Evolutionary conservation across 1,140 invertebrate genomes (phyloP).

Genomic region (Drosophila willistoni): DNA sequence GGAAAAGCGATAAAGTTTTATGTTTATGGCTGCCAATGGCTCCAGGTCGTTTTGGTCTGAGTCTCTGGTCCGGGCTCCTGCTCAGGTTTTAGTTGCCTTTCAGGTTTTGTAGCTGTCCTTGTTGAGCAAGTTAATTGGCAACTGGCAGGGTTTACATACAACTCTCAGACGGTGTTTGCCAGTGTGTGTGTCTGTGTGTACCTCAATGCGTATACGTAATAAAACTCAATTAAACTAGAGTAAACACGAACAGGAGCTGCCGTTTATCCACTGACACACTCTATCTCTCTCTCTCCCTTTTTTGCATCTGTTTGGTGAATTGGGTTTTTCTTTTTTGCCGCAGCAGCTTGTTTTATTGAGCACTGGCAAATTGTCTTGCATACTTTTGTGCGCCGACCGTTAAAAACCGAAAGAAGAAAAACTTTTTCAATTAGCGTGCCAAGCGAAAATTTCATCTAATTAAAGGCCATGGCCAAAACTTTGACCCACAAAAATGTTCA

Average conservation of each 20-base stretch:
- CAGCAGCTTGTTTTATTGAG: slow-evolving; percentile 7
- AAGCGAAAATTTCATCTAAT: slow-evolving; percentile 51
- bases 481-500: slow-evolving; percentile 28
- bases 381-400: slow-evolving; percentile 38
- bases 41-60: too few species aligned
- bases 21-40: slow-evolving; percentile 39
- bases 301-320: not conserved
- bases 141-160: slow-evolving; percentile 1
- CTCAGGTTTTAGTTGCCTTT: not conserved
- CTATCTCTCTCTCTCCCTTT: not conserved
- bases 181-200: slow-evolving; percentile 15
- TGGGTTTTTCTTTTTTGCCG: not conserved
- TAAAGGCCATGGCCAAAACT: slow-evolving; percentile 34
- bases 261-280: slow-evolving; percentile 3
- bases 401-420: slow-evolving; percentile 41
- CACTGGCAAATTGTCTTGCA: slow-evolving; percentile 30
- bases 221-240: slow-evolving; percentile 58
- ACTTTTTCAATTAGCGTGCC: slow-evolving; percentile 63
- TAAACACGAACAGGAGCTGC: slow-evolving; percentile 33
- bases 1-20: slow-evolving; percentile 52
- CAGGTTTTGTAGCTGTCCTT: slow-evolving; percentile 16
- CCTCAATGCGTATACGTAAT: slow-evolving; percentile 51
- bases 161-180: not conserved
- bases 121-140: slow-evolving; percentile 42
- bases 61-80: not conserved